Conservation (phyloP, 2,113 vertebrate species). For the Sus scrofa region DNA sequence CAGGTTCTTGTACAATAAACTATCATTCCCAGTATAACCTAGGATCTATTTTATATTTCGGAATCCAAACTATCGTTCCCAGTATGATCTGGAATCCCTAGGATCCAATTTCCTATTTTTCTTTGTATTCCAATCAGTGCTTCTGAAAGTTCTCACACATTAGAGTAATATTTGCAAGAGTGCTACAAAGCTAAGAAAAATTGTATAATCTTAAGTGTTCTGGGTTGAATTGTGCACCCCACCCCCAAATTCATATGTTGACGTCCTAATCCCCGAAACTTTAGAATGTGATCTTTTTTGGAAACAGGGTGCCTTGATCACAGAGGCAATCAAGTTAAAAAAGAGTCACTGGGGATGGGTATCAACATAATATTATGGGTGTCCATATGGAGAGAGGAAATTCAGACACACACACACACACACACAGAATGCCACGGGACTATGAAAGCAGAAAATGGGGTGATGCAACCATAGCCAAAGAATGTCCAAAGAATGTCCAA, state of each 20-base stretch:
- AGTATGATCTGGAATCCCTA: background rate
- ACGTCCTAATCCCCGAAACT: background rate
- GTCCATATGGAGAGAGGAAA: background rate
- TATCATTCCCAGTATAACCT: background rate
- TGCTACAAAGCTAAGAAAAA: background rate
- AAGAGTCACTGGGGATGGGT: background rate
- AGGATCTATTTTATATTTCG: background rate
- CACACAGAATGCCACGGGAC: background rate
- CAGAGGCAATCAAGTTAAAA: background rate
- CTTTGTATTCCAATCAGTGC: background rate
- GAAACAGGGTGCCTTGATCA: background rate
- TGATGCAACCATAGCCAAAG: background rate
- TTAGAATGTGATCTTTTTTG: background rate
- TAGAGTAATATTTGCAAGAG: background rate
- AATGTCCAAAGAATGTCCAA: background rate
- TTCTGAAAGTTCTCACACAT: constrained; percentile 12
- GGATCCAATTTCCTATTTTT: background rate
- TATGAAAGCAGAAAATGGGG: background rate
- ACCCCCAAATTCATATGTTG: background rate
- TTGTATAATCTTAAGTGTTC: background rate
- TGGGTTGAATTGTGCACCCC: background rate
- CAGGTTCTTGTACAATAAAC: background rate
- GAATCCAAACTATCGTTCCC: background rate
- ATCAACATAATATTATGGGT: background rate
- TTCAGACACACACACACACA: background rate